Conservation (phyloP, 2,797 vertebrate genomes). For the Crenichthys baileyi region DNA sequence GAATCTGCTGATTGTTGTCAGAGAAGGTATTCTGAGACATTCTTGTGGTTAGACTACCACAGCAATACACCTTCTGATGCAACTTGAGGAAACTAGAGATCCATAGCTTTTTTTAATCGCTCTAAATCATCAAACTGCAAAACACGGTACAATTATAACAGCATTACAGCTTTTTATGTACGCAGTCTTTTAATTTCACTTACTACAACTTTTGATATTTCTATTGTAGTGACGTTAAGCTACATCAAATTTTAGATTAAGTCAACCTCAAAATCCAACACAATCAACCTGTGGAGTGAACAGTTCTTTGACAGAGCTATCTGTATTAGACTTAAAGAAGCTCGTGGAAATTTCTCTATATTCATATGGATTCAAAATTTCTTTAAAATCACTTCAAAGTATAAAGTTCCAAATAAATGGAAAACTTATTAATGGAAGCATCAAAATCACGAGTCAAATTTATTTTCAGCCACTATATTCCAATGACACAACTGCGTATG, state of each 20-base stretch:
- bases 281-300: not conserved
- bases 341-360: not conserved
- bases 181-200: not conserved
- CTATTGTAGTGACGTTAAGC: not conserved
- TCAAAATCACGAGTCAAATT: not conserved
- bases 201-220: not conserved
- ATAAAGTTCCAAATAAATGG: not conserved
- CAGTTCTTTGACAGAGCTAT: not conserved
- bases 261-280: not conserved
- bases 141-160: not conserved
- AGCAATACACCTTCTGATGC: constrained; percentile 16
- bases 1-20: constrained; percentile 45
- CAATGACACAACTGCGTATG: not conserved
- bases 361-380: not conserved
- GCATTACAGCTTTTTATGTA: not conserved
- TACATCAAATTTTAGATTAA: not conserved
- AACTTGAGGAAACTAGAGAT: constrained; percentile 10
- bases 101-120: not conserved
- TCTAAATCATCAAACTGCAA: constrained; percentile 17
- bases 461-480: not conserved
- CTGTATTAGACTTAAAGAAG: not conserved
- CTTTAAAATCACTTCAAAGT: not conserved
- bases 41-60: constrained; percentile 25
- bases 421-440: not conserved
- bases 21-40: constrained; percentile 44